These are phyloP conservation scores for Villa cingulata DNA, from an alignment of 2,888 invertebrate genomes.

Conservation along the genomic window DNA sequence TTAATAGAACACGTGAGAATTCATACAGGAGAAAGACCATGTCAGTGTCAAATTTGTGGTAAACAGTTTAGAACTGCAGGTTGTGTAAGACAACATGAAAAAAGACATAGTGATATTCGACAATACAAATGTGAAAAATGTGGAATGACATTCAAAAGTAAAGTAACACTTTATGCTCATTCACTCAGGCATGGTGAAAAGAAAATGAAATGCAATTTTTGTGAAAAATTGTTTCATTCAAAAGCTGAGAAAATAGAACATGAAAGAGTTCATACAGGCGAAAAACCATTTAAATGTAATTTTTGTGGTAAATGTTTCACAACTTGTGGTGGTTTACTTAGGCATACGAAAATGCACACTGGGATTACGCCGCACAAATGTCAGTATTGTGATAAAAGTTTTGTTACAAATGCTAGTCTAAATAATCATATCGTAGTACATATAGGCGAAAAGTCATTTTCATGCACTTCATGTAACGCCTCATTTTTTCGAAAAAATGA, in stretches of 20 bases:
- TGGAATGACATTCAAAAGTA: neutral
- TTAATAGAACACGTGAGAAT: neutral
- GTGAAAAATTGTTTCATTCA: neutral
- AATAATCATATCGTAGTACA: neutral
- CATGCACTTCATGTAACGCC: neutral
- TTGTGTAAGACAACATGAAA: neutral
- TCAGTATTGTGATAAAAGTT: neutral
- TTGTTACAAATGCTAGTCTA: neutral
- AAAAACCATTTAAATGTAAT: neutral
- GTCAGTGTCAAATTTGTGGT: neutral
- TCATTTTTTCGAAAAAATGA: neutral
- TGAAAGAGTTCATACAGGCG: neutral
- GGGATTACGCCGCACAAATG: neutral
- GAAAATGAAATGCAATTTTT: neutral
- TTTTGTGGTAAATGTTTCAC: neutral
- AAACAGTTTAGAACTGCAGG: neutral
- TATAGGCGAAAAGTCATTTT: neutral
- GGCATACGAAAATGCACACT: neutral
- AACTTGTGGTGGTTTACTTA: neutral
- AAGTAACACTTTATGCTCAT: neutral
- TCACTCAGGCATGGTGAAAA: neutral
- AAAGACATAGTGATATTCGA: neutral
- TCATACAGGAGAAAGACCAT: neutral
- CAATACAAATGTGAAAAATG: neutral
- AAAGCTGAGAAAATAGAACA: neutral